A percentile compares a stretch with the other conserved stretches of the same genome.
phyloP scores from a whole-genome alignment of 2,888 invertebrate genomes.

The Watsonalla binaria region DNA sequence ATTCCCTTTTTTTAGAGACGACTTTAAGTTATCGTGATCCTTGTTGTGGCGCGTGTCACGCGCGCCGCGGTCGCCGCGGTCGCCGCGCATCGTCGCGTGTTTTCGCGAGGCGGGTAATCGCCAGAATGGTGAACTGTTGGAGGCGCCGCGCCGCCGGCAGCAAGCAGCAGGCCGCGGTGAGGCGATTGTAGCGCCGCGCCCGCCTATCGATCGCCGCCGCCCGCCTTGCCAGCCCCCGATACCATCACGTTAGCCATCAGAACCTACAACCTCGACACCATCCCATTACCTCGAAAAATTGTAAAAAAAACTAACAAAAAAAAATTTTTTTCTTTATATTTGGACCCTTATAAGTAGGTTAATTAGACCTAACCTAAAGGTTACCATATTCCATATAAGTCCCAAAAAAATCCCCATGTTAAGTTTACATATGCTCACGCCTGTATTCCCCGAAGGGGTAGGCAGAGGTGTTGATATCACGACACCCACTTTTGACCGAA shows the following conservation, averaged over 20 bases:
- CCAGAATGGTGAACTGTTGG: constrained; percentile 36
- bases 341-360: too few relatives aligned
- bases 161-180: constrained; percentile 20
- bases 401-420: too few relatives aligned
- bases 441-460: too few relatives aligned
- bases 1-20: constrained; percentile 86
- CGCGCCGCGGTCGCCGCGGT: constrained; percentile 66
- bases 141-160: constrained; percentile 21
- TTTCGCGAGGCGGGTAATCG: constrained; percentile 51
- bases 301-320: too few relatives aligned
- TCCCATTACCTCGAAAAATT: not conserved
- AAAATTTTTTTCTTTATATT: too few relatives aligned
- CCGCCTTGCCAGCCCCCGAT: constrained; percentile 39
- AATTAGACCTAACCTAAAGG: too few relatives aligned
- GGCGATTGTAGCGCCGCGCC: constrained; percentile 64
- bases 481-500: too few relatives aligned
- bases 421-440: too few relatives aligned
- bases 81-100: constrained; percentile 74
- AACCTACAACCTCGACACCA: not conserved
- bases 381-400: too few relatives aligned
- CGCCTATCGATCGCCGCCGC: constrained; percentile 59
- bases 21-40: constrained; percentile 82
- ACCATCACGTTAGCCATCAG: constrained; percentile 18
- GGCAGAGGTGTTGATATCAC: too few relatives aligned
- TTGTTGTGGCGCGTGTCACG: constrained; percentile 80